Evolutionary conservation across 2,113 vertebrate genomes (phyloP).

Genomic region (Falcunculus frontatus): DNA sequence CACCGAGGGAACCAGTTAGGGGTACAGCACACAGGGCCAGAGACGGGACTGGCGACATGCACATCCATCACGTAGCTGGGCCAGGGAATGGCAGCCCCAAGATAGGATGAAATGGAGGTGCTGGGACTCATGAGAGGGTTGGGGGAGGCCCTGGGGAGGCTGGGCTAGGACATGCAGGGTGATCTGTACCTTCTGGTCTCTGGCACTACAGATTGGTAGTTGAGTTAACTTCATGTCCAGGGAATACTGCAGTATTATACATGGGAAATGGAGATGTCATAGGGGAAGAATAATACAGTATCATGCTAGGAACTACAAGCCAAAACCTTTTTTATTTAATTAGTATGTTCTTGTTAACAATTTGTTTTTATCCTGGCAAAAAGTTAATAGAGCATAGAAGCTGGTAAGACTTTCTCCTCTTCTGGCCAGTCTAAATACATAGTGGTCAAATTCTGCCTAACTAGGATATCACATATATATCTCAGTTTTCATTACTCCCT

Average conservation of each 20-base stretch:
- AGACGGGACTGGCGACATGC: not conserved
- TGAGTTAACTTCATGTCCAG: not conserved
- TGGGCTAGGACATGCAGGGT: too few relatives aligned
- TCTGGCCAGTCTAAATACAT: not conserved
- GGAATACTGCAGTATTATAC: fast-evolving
- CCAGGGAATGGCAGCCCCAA: fast-evolving
- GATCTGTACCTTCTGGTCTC: not conserved
- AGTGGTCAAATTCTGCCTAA: not conserved
- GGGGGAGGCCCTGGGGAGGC: not conserved
- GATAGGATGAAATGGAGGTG: not conserved
- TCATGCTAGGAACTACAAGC: not conserved
- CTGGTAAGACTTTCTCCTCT: not conserved
- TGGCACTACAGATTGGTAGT: not conserved
- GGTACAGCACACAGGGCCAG: not conserved
- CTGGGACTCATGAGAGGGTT: not conserved
- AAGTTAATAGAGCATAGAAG: not conserved
- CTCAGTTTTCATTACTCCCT: not conserved
- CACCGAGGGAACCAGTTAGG: fast-evolving
- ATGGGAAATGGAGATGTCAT: not conserved
- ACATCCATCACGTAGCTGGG: fast-evolving
- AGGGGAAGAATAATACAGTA: not conserved
- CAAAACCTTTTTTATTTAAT: not conserved
- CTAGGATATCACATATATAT: not conserved
- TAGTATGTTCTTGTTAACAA: not conserved
- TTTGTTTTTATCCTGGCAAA: not conserved